A percentile compares a stretch with the other conserved stretches of the same genome.
phyloP scores from a whole-genome alignment of 1,140 invertebrate genomes.

The Diplogasteroides magnus region DNA sequence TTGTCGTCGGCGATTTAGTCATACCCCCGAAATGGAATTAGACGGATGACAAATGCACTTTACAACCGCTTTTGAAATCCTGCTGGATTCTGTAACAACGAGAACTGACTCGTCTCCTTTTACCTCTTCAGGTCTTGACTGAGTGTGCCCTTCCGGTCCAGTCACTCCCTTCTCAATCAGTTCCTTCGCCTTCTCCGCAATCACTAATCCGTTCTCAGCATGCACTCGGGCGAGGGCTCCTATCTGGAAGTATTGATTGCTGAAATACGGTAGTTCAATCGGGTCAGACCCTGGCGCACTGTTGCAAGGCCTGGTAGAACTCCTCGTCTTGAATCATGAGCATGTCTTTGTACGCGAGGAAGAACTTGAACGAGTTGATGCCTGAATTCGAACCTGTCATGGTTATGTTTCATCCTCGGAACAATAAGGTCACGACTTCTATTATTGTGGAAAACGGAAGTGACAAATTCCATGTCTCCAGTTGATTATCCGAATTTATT shows the following conservation, averaged over 20 bases:
- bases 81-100: too few species aligned
- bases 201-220: conserved; percentile 92
- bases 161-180: conserved; percentile 77
- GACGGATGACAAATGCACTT: too few species aligned
- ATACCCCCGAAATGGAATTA: too few species aligned
- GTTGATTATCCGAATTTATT: too few species aligned
- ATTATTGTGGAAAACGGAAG: too few species aligned
- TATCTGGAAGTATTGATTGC: conserved; percentile 58
- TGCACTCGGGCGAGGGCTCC: conserved; percentile 86
- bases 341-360: conserved; percentile 88
- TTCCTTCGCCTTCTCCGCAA: conserved; percentile 80
- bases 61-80: too few species aligned
- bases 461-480: too few species aligned
- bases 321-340: conserved; percentile 87
- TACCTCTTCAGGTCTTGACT: conserved; percentile 85
- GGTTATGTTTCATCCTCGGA: too few species aligned
- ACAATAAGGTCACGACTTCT: too few species aligned
- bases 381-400: too few species aligned
- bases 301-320: conserved; percentile 70
- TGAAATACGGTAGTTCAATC: not conserved
- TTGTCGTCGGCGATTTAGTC: too few species aligned
- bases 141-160: conserved; percentile 89
- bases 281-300: not conserved
- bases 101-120: too few species aligned
- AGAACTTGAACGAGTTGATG: conserved; percentile 96